Conservation (phyloP, 2,113 vertebrate genomes). For the Thermophis baileyi region DNA sequence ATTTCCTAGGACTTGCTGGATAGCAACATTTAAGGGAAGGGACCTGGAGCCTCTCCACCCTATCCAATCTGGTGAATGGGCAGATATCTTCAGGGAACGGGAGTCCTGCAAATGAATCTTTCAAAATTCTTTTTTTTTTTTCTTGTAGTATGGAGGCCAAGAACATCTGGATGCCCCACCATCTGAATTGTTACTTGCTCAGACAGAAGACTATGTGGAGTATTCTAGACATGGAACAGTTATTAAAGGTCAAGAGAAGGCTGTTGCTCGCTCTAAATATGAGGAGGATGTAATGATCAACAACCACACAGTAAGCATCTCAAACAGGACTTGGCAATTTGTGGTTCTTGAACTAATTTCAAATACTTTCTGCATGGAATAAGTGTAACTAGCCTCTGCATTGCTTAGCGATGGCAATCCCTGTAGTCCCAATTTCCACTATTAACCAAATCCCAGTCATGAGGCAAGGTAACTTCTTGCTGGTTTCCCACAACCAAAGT, state of each 20-base stretch:
- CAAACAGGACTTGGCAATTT: not conserved
- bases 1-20: not conserved
- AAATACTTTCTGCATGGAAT: not conserved
- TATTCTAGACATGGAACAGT: constrained; percentile 95
- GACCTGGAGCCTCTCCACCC: not conserved
- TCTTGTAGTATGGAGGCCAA: constrained; percentile 88
- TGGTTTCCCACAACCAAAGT: not conserved
- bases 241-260: constrained; percentile 94
- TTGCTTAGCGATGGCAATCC: not conserved
- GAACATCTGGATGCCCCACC: constrained; percentile 90
- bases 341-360: not conserved
- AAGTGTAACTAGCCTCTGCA: not conserved
- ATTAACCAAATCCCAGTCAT: not conserved
- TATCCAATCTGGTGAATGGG: not conserved
- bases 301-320: constrained; percentile 85
- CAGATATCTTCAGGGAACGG: not conserved
- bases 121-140: not conserved
- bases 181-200: constrained; percentile 88
- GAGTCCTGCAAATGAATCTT: rapidly evolving
- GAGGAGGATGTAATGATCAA: constrained; percentile 93
- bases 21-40: not conserved
- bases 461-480: not conserved
- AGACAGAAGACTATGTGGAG: constrained; percentile 96
- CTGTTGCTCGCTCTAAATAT: constrained; percentile 92
- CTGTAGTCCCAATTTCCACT: not conserved